phyloP scores from a whole-genome alignment of 2,797 vertebrate genomes.

The Betta splendens region DNA sequence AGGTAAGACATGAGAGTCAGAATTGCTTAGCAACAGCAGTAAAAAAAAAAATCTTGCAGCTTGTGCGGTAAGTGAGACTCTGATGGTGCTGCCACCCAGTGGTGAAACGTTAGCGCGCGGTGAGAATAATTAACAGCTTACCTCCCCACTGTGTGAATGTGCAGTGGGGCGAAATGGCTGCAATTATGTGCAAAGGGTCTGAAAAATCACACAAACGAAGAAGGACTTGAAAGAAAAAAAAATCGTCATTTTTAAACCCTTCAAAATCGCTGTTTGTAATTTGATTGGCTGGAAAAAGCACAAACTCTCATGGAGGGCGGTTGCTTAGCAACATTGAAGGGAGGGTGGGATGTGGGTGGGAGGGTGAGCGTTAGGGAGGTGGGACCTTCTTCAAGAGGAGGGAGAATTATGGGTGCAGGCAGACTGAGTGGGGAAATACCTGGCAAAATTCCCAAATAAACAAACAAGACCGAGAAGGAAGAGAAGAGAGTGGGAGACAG shows the following conservation, averaged over 20 bases:
- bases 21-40: conserved; percentile 82
- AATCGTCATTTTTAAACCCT: conserved; percentile 47
- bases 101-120: conserved; percentile 42
- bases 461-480: conserved; percentile 54
- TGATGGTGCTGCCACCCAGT: conserved; percentile 73
- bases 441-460: conserved; percentile 81
- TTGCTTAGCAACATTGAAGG: conserved; percentile 77
- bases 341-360: conserved; percentile 50
- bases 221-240: neutral
- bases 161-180: neutral
- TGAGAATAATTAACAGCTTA: conserved; percentile 19
- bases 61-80: conserved; percentile 53
- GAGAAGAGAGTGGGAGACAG: conserved; percentile 25
- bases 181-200: conserved; percentile 8
- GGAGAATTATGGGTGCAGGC: conserved; percentile 62
- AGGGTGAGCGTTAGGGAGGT: conserved; percentile 35
- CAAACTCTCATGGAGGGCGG: conserved; percentile 62
- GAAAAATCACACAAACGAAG: conserved; percentile 10
- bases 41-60: conserved; percentile 51
- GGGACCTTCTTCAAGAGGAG: conserved; percentile 51
- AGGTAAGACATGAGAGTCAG: conserved; percentile 69
- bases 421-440: conserved; percentile 80
- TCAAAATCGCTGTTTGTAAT: conserved; percentile 60
- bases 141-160: conserved; percentile 3
- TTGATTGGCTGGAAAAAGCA: conserved; percentile 72